phyloP scores from a whole-genome alignment of 1,140 invertebrate genomes.

The Pogonomyrmex californicus region DNA sequence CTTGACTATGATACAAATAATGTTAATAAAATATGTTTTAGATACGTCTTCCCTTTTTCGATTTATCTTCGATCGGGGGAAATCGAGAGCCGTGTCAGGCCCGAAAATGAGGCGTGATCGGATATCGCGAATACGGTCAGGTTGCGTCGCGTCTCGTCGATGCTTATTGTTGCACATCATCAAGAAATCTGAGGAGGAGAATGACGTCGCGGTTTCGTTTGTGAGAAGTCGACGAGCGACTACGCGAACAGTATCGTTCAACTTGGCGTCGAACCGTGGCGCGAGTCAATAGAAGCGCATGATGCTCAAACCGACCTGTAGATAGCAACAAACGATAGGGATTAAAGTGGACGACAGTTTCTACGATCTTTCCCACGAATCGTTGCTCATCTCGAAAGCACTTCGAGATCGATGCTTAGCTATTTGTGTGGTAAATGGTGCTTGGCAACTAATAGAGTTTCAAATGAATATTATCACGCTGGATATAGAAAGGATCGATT shows the following conservation, averaged over 20 bases:
- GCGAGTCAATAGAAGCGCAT: slow-evolving; percentile 55
- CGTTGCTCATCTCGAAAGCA: slow-evolving; percentile 28
- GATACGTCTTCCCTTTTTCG: not conserved
- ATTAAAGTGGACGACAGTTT: slow-evolving; percentile 53
- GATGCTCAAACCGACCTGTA: not conserved
- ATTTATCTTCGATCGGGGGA: not conserved
- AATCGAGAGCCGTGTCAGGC: not conserved
- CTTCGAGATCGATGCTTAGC: slow-evolving; percentile 11
- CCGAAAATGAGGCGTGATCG: slow-evolving; percentile 2
- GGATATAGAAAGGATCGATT: not conserved
- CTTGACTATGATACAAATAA: not conserved
- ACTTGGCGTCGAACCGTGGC: slow-evolving; percentile 30
- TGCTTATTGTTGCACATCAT: slow-evolving; percentile 50
- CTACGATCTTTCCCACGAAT: slow-evolving; percentile 51
- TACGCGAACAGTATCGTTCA: slow-evolving; percentile 56
- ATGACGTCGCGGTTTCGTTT: slow-evolving; percentile 56
- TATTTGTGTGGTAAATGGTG: slow-evolving; percentile 1
- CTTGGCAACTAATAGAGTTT: not conserved
- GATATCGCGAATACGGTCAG: not conserved
- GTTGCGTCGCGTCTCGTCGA: slow-evolving; percentile 2
- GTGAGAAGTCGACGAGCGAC: slow-evolving; percentile 47
- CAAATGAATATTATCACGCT: too few species aligned
- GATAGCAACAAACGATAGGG: slow-evolving; percentile 59
- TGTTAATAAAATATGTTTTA: not conserved
- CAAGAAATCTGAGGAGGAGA: slow-evolving; percentile 45